Base-by-base conservation (phyloP, 1,140 invertebrate genomes). In the Drosophila seguyi region DNA sequence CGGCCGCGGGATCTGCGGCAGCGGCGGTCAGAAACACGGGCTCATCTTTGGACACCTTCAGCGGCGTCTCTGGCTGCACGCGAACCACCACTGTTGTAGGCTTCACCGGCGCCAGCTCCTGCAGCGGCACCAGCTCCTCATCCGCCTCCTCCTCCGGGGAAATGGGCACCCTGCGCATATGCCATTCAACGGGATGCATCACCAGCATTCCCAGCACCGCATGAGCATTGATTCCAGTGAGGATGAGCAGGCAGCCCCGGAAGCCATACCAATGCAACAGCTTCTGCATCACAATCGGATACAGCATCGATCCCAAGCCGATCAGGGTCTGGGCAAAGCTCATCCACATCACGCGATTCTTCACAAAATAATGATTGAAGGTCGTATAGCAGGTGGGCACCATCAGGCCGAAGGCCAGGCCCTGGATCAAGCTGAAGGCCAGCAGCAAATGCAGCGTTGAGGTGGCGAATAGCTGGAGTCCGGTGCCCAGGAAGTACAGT, bases 141-240 rank as follows among this genome's bases (percentile, higher is more conserved):
- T 20, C 29, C 4, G 86, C 67, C 61, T 88, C 73, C 4, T 88
- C 67, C 61, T 91, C 75, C n/a, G 53, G 14, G 1, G 50, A 29
- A 0, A 81, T 74, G 10, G 81, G 75, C 10, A 78, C 65, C 71
- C 93, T 94, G 16, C 94, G 94, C 93, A 95, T 94, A 82, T 96
- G 95, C 95, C 95, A 95, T 75, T 95, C 94, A 2, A 96, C 94
- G 0, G 95, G 95, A 79, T 94, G 95, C 84, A 97, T 94, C 4
- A 95, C 83, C 6, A 94, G 76, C 72, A 95, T 94, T 8, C 95
- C 96, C n/a, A 95, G 92, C 6, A 96, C 79, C 0, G 94, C 93
- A 77, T 97, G 94, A 0, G 95, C 91, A 44, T 95, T 94, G 34
- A 96, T 92, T 16, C 93, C 95, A 0, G 92, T 79, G 0, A 96